Evolutionary conservation across 2,888 invertebrate genomes (phyloP).

Genomic region (Incurvaria masculella): DNA sequence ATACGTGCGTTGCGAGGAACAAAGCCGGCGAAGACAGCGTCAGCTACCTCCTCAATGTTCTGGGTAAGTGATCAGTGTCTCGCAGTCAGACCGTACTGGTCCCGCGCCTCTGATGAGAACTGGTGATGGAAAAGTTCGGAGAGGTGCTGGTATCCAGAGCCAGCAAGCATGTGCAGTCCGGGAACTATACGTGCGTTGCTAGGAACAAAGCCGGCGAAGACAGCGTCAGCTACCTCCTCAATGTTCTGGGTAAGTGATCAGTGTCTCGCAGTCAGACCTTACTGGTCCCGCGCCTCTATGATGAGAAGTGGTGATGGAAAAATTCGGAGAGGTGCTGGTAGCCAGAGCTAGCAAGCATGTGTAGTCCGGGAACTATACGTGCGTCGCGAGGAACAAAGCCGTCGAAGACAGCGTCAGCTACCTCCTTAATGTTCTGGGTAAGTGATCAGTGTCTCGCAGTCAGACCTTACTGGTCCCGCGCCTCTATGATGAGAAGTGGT

Average conservation of each 20-base stretch:
- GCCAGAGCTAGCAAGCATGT: conserved; percentile 26
- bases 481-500: conserved; percentile 46
- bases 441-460: conserved; percentile 15
- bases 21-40: conserved; percentile 45
- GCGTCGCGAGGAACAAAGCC: conserved; percentile 55
- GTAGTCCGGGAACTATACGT: conserved; percentile 55
- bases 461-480: conserved; percentile 58
- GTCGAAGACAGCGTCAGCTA: conserved; percentile 46
- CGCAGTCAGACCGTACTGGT: conserved; percentile 49
- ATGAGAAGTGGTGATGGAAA: conserved; percentile 34
- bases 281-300: conserved; percentile 45
- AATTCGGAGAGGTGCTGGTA: conserved; percentile 37
- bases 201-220: too few species aligned
- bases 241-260: conserved; percentile 39
- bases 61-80: conserved; percentile 29
- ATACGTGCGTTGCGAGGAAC: conserved; percentile 59
- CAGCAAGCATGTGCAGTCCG: conserved; percentile 28
- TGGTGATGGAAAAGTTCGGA: conserved; percentile 36
- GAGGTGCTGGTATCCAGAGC: conserved; percentile 32
- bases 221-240: conserved; percentile 39
- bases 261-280: background rate
- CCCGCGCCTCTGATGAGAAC: conserved; percentile 51
- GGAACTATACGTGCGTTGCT: too few species aligned
- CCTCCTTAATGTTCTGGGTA: conserved; percentile 45
- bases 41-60: conserved; percentile 41